Evolutionary conservation across 2,113 vertebrate genomes (phyloP).

Genomic region (Silurus meridionalis): DNA sequence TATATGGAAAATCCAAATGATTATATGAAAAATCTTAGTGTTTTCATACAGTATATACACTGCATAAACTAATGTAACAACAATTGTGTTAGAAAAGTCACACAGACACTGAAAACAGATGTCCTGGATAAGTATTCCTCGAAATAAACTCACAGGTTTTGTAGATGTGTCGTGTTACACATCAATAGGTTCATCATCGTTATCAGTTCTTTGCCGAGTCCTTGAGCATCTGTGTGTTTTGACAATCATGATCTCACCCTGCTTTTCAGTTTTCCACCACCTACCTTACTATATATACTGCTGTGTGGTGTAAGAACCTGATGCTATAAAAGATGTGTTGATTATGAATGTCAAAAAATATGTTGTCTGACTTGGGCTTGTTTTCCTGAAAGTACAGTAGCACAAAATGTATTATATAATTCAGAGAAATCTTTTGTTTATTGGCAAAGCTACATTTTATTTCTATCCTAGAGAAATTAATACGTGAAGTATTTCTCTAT

Average conservation of each 20-base stretch:
- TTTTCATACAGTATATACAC: no score
- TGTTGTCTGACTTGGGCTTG: background rate
- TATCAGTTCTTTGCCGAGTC: background rate
- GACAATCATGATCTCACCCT: conserved; percentile 23
- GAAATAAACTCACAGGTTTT: background rate
- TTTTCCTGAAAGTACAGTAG: conserved; percentile 1
- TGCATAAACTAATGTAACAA: no score
- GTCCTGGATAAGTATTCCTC: background rate
- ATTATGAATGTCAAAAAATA: conserved; percentile 32
- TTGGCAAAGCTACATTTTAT: background rate
- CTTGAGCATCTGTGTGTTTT: conserved; percentile 5
- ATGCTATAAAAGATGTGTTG: background rate
- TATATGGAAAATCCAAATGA: no score
- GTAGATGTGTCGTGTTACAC: background rate
- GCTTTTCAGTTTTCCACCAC: conserved; percentile 2
- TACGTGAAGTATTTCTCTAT: background rate
- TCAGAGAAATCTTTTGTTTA: background rate
- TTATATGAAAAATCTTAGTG: no score
- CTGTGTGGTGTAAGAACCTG: conserved; percentile 6
- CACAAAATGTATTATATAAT: background rate
- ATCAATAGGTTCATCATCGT: background rate
- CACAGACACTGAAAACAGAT: background rate
- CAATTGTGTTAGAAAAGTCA: background rate
- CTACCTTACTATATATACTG: conserved; percentile 20
- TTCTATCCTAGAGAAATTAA: background rate